These are phyloP conservation scores for Martes martes DNA, from an alignment of 2,113 vertebrate species.

Conservation along the genomic window DNA sequence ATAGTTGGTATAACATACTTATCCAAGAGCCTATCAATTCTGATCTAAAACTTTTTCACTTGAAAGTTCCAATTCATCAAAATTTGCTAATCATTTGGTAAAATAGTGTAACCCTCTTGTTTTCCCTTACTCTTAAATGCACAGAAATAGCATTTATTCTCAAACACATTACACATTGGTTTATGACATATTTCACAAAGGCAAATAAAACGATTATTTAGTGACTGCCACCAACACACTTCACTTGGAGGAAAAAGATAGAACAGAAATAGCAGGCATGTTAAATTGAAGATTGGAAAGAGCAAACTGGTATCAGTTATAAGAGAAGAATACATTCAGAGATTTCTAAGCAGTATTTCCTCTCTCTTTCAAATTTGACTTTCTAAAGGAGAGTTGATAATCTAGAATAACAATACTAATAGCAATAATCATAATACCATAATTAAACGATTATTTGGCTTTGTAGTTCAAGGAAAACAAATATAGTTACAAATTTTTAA, in stretches of 20 bases:
- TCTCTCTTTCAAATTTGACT: neutral
- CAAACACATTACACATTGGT: neutral
- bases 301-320: neutral
- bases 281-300: neutral
- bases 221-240: neutral
- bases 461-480: neutral
- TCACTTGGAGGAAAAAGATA: neutral
- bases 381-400: neutral
- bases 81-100: neutral
- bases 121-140: neutral
- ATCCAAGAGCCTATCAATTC: neutral
- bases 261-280: neutral
- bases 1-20: neutral
- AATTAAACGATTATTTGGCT: neutral
- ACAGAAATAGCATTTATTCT: neutral
- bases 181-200: neutral
- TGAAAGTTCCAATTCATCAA: neutral
- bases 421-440: neutral
- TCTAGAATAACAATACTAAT: neutral
- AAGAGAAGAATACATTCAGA: neutral
- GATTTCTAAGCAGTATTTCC: neutral
- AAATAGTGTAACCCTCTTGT: neutral
- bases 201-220: neutral
- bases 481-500: neutral
- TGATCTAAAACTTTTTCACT: neutral